Evolutionary conservation across 1,140 invertebrate genomes (phyloP), one percentile per base, ranked within the genome.

Genomic region (Babylonia areolata): DNA sequence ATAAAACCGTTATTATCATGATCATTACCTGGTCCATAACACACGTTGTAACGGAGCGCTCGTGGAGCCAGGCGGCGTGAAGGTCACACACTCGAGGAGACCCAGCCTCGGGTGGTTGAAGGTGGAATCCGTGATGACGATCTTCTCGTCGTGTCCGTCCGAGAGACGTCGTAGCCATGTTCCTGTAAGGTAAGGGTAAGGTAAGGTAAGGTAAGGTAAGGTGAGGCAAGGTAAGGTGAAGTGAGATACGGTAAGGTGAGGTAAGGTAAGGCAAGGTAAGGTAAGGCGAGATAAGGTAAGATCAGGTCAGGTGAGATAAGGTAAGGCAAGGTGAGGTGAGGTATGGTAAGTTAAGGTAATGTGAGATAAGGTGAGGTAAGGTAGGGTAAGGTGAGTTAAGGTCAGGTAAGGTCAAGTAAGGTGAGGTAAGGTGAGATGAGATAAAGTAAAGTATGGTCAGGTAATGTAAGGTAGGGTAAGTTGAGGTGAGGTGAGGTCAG

Each of bases 21-120:
- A n/a, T n/a, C n/a, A n/a, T n/a, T n/a, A n/a, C n/a, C n/a, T 40
- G 20, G 42, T 35, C 81, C 81, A 85, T 37, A 85, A 39, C 3
- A 85, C 85, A 0, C 85, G 31, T 35, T 77, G 77, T 54, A 85
- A 33, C 0, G 85, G 77, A 0, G 78, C 33, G 35, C 31, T 35
- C 15, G 37, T 23, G 15, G 58, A 73, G 1, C 69, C 58, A 17
- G 81, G 81, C 15, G 75, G 46, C 6, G 54, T 28, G 58, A 85
- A 85, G 35, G 77, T 85, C 54, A 85, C 54, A 46, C 85, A 85
- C 28, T 80, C 73, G 28, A 85, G 40, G 0, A 39, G 23, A 2
- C 85, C 85, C 11, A 85, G 39, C 3, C 37, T 35, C n/a, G 85
- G 75, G 77, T 80, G 77, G 12, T 40, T 37, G 33, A 85, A 39